Percentiles rank a stretch among this genome's conserved stretches.
These are phyloP conservation scores for Lepidocolaptes lacrymiger DNA, from an alignment of 2,797 vertebrate species.

Conservation along the genomic window DNA sequence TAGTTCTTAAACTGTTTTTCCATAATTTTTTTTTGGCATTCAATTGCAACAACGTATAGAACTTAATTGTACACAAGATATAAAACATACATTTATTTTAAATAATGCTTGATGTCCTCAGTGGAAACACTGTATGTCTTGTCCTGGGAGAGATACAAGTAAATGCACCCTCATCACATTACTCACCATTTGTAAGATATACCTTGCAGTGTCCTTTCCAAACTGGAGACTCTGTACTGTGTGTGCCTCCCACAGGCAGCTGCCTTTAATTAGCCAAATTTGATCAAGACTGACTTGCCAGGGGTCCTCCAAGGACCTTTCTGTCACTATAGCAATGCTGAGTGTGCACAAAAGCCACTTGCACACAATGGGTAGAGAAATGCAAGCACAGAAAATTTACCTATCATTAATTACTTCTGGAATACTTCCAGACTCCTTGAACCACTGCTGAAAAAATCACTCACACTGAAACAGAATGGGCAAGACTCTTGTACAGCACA, in stretches of 20 bases:
- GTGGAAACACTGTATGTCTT: not conserved
- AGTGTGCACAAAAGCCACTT: not conserved
- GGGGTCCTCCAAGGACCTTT: not conserved
- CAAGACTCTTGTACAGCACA: not conserved
- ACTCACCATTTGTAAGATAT: not conserved
- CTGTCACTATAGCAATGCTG: not conserved
- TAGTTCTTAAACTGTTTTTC: not conserved
- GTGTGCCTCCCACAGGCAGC: not conserved
- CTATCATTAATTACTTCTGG: not conserved
- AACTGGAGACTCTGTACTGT: not conserved
- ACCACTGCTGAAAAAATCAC: not conserved
- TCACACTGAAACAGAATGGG: not conserved
- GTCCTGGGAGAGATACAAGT: not conserved
- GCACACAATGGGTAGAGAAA: not conserved
- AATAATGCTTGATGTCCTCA: not conserved
- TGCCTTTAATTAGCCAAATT: not conserved
- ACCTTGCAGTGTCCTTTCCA: not conserved
- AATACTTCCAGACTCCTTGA: constrained; percentile 4
- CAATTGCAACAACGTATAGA: not conserved
- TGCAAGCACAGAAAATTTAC: not conserved
- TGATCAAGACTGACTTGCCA: not conserved
- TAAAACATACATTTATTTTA: not conserved
- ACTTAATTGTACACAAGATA: not conserved
- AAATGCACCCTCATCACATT: not conserved
- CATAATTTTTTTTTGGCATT: not conserved